Evolutionary conservation across 1,140 invertebrate species (phyloP).

Genomic region (Forficula auricularia): DNA sequence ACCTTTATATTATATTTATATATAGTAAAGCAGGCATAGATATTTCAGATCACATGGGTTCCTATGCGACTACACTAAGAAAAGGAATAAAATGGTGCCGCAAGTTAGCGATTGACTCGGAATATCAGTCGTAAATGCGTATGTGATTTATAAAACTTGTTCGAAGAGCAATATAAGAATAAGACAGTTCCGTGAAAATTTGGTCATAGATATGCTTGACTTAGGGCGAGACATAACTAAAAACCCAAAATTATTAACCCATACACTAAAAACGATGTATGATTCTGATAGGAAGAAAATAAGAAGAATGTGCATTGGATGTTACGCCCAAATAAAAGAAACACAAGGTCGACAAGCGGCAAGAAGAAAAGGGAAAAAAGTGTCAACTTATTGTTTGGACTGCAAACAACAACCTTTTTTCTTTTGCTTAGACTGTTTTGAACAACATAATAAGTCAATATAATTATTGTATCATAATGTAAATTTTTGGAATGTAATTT

Average conservation of each 20-base stretch:
- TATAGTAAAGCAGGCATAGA: slow-evolving; percentile 19
- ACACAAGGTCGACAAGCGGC: too few relatives aligned
- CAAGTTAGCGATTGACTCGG: slow-evolving; percentile 20
- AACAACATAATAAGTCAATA: too few relatives aligned
- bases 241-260: slow-evolving; percentile 1
- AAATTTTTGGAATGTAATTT: too few relatives aligned
- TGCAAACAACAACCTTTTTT: too few relatives aligned
- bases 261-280: not conserved
- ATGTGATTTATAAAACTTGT: slow-evolving; percentile 12
- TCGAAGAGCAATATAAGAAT: slow-evolving; percentile 9
- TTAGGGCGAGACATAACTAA: slow-evolving; percentile 1
- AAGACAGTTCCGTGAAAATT: slow-evolving; percentile 9
- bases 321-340: too few relatives aligned
- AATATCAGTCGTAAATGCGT: slow-evolving; percentile 18
- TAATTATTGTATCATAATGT: too few relatives aligned
- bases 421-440: too few relatives aligned
- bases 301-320: slow-evolving; percentile 4
- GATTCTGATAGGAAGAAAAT: slow-evolving; percentile 1
- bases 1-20: too few relatives aligned
- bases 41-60: slow-evolving; percentile 19
- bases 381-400: too few relatives aligned
- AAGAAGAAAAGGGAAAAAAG: too few relatives aligned
- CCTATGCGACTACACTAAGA: slow-evolving; percentile 20
- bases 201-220: slow-evolving; percentile 2
- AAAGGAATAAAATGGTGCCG: slow-evolving; percentile 21